Evolutionary conservation across 2,888 invertebrate genomes (phyloP), one percentile per base, ranked within the genome.

Genomic region (Bhutanitis thaidina): DNA sequence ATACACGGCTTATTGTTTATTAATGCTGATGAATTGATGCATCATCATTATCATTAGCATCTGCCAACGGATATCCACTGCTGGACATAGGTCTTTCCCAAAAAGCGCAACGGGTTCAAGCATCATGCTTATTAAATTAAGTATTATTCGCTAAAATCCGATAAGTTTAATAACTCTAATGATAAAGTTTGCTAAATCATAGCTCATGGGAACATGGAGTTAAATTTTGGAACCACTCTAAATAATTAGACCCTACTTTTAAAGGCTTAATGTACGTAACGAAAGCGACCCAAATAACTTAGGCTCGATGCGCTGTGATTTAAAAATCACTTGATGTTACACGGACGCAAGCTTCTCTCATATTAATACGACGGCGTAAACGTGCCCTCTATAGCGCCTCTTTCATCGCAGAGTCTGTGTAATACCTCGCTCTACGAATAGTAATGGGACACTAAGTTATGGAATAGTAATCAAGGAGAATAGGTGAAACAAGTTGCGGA

Each of bases 161-260:
- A n/a, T n/a, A n/a, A n/a, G n/a, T n/a, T n/a, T n/a, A n/a, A n/a
- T n/a, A n/a, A 20, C 20, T 20, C 20, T 20, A 20, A 20, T 20
- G 3, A 20, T 20, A 20, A 20, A 20, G 20, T 20, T 27, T 8
- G 1, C 27, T 7, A 27, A 67, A 64, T 71, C 69, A 70, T 74
- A 14, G 8, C 8, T 12, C 25, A 30, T 7, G 10, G 9, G 36
- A 10, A 36, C 9, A 15, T 15, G 15, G 13, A 32, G 30, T 43
- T 2, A 16, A 36, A 25, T 43, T 41, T 14, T 29, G n/a, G 20
- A 20, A 15, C 13, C 13, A 29, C 49, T 14, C 29, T 49, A 29
- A 46, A 35, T 20, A 8, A 25, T 38, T 12, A 49, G 10, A 39
- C 10, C 43, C 20, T 16, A 43, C 49, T 34, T 49, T 30, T 7